Base-by-base conservation (phyloP, 2,888 invertebrate genomes). In the Horisme vitalbata region DNA sequence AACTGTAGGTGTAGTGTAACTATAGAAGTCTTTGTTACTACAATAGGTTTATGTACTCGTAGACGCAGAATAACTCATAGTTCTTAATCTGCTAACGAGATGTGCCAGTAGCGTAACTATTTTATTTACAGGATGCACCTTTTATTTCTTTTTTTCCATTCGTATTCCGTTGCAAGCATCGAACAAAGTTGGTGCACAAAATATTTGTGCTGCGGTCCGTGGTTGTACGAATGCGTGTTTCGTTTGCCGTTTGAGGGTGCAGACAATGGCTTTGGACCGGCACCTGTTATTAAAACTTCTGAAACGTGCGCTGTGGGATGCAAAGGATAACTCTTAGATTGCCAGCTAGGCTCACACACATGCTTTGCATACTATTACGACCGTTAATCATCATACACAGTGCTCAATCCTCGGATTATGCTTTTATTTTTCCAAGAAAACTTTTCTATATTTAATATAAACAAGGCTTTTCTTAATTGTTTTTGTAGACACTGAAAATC, bases 221-320 rank as follows among this genome's bases (percentile, higher is more conserved):
- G 52, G 47, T 47, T 30, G 57, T 39, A 50, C 54, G 64, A 70
- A 77, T 70, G 70, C 75, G 58, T 56, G 65, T 68, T 68, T 65
- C 65, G 65, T 71, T 71, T 65, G 63, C 52, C 62, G 58, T 51
- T 51, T 49, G 57, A 52, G 59, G 59, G 56, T 50, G 54, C 57
- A 64, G 68, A 70, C 68, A 63, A 63, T 61, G 65, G 69, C 73
- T 79, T 79, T 82, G 79, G 76, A 61, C 45, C 36, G 52, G 61
- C 67, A 73, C 71, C 74, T 71, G 75, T 71, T 79, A 81, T 82
- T 82, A 81, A 81, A 81, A 81, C 73, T 78, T 11, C 11, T 11
- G 26, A 26, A 5, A 11, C 26, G 11, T 23, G 23, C 2, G 2
- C n/a, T 14, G 45, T 3, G 39, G 31, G 30, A 30, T 23, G 35